Base-by-base conservation (phyloP, 2,113 vertebrate species). In the Sporophila hypoxantha region DNA sequence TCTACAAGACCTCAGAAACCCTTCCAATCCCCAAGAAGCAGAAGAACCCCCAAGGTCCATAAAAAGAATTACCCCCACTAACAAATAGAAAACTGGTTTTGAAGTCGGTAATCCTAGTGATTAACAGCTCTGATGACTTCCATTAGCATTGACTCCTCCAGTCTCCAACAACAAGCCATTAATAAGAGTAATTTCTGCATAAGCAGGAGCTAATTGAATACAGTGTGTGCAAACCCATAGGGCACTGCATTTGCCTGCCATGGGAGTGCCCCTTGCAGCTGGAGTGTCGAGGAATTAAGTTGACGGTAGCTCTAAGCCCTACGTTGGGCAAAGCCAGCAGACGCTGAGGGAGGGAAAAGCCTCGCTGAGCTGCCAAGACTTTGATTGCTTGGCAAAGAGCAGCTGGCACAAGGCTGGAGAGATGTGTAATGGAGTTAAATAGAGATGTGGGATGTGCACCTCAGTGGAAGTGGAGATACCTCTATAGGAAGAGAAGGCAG, bases 101-200 rank as follows among this genome's bases (percentile, higher is more conserved):
- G 65, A 88, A 93, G 90, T 69, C 12, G 19, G 36, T 10, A 62
- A 96, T 87, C 62, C 57, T 8, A 36, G 56, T 3, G 19, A 90
- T 90, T 91, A 93, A 92, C 74, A 82, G 78, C 77, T 93, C 81
- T 1, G 22, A 82, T 74, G 91, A 68, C 37, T 92, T 82, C 89
- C 64, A 87, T 90, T 82, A 93, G 69, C 1, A 0, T 49, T 70
- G 87, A 88, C 82, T 95, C 56, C 86, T 85, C 69, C 80, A 59
- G 47, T 29, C 71, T 81, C 82, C 68, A 87, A 42, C 47, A 83
- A 83, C 81, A 93, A 92, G 65, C 60, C 2, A 18, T 90, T 92
- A 95, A 80, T 82, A 92, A 92, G 81, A 92, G 71, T 50, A 87
- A 93, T 89, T 81, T 79, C 69, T 87, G 52, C 32, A 52, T 64